phyloP scores from a whole-genome alignment of 64 coral and sea anemone species.

The Porites australiensis region DNA sequence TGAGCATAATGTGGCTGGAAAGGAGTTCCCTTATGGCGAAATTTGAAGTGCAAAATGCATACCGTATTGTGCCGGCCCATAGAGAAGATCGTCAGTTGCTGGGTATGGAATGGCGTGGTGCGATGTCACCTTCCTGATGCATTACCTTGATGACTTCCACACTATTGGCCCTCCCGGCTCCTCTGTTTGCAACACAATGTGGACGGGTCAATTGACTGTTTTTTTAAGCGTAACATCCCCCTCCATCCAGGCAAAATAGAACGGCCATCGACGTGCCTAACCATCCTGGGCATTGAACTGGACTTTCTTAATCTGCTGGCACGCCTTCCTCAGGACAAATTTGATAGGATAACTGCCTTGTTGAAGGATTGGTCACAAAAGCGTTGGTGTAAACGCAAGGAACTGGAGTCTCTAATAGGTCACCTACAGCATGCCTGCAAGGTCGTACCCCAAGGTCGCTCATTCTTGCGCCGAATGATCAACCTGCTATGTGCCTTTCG shows the following conservation, averaged over 20 bases:
- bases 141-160: conserved; percentile 46
- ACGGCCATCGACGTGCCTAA: background rate
- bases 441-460: conserved; percentile 1
- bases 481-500: conserved; percentile 5
- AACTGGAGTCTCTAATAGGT: background rate
- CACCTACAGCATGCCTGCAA: conserved; percentile 41
- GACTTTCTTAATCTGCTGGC: too few relatives aligned
- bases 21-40: background rate
- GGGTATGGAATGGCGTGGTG: conserved; percentile 34
- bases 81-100: background rate
- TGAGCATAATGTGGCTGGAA: background rate
- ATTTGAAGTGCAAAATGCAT: conserved; percentile 29
- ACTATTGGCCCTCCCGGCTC: conserved; percentile 10
- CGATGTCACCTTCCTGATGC: conserved; percentile 7
- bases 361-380: conserved; percentile 13
- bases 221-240: background rate
- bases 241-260: conserved; percentile 54
- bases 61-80: background rate
- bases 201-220: background rate
- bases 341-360: too few relatives aligned
- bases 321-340: too few relatives aligned
- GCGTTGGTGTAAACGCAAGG: background rate
- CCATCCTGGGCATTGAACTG: too few relatives aligned
- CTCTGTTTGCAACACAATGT: background rate
- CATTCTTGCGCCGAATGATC: conserved; percentile 44